Evolutionary conservation across 2,113 vertebrate species (phyloP), one percentile per base, ranked within the genome.

Genomic region (Macrotus californicus): DNA sequence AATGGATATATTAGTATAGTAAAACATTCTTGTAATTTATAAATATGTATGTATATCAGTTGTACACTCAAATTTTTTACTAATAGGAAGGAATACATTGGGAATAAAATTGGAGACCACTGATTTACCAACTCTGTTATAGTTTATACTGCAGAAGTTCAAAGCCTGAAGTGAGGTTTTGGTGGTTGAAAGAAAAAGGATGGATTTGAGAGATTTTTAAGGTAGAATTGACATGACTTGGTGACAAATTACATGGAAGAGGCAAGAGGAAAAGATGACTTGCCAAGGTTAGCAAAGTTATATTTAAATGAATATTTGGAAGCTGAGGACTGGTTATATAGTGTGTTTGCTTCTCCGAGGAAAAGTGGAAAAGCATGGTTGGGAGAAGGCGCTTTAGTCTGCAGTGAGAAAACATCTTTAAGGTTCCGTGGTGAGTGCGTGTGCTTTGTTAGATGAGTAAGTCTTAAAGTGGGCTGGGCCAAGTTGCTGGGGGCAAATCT

Each of bases 291-390:
- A 93, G 64, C 50, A n/a, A 76, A 87, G 76, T 87, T 95, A 89
- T 76, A 77, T 87, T 96, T 66, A 77, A 93, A 56, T 88, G 52
- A 46, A 59, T 91, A 54, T 95, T 67, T 87, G 67, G 91, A 48
- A 93, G 67, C 26, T 95, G 89, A 94, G 72, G 59, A 31, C 73
- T 59, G 16, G 21, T 69, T 87, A 39, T 76, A 39, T 54, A 54
- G n/a, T 67, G 52, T 64, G 34, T 80, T 87, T 80, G 75, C 56
- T 92, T 92, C 91, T 95, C 46, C 43, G 48, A 94, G 83, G 75
- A 83, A 34, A 95, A 96, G 50, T 92, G 76, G 83, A 93, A 93
- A 89, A 39, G 91, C 95, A 73, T 46, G 72, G 94, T 73, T 95
- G 92, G 64, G 92, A 94, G 66, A 87, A 93, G 56, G 59, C 67